A percentile compares a stretch with the other conserved stretches of the same genome.
These are phyloP conservation scores for Bicyclus anynana DNA, from an alignment of 1,140 invertebrate genomes.

Conservation along the genomic window DNA sequence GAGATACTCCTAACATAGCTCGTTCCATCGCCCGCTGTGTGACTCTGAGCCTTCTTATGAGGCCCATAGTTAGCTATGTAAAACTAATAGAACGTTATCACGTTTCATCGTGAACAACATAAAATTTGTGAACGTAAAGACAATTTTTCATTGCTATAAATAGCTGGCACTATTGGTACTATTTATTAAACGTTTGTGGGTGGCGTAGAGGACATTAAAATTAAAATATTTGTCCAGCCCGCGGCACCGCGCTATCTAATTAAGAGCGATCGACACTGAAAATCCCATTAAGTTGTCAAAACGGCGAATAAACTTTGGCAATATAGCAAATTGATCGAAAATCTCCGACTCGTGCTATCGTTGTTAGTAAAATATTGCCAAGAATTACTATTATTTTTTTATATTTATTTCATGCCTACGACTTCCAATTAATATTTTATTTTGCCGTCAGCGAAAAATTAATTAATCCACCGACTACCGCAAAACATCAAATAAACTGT, in stretches of 20 bases:
- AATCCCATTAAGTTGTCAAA: constrained; percentile 61
- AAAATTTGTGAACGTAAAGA: not conserved
- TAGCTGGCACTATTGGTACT: constrained; percentile 32
- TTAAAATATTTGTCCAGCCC: constrained; percentile 54
- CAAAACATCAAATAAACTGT: not conserved
- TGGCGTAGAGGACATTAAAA: constrained; percentile 50
- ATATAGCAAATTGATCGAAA: constrained; percentile 46
- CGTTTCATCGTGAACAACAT: not conserved
- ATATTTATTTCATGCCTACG: not conserved
- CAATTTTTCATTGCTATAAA: constrained; percentile 3
- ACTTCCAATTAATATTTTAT: not conserved
- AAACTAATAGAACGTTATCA: no score
- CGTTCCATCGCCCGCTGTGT: no score
- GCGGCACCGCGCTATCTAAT: constrained; percentile 51
- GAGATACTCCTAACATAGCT: no score
- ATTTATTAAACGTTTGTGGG: constrained; percentile 48
- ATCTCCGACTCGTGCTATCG: constrained; percentile 15
- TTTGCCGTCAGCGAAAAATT: not conserved
- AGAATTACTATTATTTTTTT: not conserved
- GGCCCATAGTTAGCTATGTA: no score
- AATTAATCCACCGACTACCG: not conserved
- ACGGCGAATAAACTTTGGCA: constrained; percentile 50
- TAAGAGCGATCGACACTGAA: constrained; percentile 51
- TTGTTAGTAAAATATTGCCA: constrained; percentile 10
- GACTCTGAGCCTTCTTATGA: no score